These are phyloP conservation scores for Eupsilia transversa DNA, from an alignment of 2,888 invertebrate species.

Conservation along the genomic window DNA sequence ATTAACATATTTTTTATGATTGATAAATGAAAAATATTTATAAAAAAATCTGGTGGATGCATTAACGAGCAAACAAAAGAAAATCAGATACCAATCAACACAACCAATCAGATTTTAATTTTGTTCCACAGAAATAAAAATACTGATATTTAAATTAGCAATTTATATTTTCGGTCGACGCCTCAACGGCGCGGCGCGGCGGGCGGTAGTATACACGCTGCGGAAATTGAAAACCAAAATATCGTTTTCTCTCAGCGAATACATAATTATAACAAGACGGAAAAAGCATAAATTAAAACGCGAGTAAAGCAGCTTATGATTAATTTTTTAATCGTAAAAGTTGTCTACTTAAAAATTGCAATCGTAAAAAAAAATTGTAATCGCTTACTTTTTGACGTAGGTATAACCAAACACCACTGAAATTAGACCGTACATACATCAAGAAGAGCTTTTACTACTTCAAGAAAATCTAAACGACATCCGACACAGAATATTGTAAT, in stretches of 20 bases:
- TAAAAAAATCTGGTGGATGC: neutral
- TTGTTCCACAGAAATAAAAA: neutral
- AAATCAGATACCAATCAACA: slow-evolving; percentile 12
- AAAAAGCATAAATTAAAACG: slow-evolving; percentile 26
- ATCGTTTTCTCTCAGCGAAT: slow-evolving; percentile 1
- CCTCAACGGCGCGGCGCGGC: neutral
- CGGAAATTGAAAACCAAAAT: slow-evolving; percentile 24
- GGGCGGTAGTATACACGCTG: neutral
- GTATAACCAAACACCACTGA: neutral
- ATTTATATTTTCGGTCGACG: slow-evolving; percentile 11
- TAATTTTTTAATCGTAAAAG: slow-evolving; percentile 43
- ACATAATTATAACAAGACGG: slow-evolving; percentile 6
- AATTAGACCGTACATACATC: neutral
- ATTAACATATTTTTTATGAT: neutral
- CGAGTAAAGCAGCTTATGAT: neutral
- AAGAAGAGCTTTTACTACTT: no score
- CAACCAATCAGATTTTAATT: neutral
- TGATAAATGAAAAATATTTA: no score
- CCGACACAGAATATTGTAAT: slow-evolving; percentile 2
- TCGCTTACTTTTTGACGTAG: slow-evolving; percentile 10
- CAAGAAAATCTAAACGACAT: slow-evolving; percentile 30
- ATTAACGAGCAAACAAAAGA: neutral
- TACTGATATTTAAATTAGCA: slow-evolving; percentile 7
- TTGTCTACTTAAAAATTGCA: slow-evolving; percentile 8
- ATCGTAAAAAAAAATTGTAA: slow-evolving; percentile 13